Evolutionary conservation across 1,140 invertebrate genomes (phyloP).

Genomic region (Sminthurides bifidus): DNA sequence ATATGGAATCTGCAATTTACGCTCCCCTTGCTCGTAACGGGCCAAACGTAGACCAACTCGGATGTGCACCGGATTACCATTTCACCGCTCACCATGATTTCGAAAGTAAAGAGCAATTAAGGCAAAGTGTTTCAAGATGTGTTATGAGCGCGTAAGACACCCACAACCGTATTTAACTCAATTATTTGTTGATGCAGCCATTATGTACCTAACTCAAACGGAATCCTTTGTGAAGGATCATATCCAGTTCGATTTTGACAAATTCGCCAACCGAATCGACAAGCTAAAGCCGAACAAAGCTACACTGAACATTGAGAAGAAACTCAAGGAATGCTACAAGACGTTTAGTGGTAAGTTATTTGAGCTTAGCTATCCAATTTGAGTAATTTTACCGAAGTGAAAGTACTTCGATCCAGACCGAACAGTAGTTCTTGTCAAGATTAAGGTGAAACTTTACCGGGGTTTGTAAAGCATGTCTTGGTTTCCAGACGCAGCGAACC

Average conservation of each 20-base stretch:
- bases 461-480: too few relatives aligned
- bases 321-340: slow-evolving; percentile 17
- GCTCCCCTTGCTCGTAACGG: slow-evolving; percentile 42
- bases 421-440: too few relatives aligned
- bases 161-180: neutral
- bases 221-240: slow-evolving; percentile 11
- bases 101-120: slow-evolving; percentile 13
- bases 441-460: too few relatives aligned
- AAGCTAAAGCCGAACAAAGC: slow-evolving; percentile 5
- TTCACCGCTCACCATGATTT: slow-evolving; percentile 16
- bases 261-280: slow-evolving; percentile 6
- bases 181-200: slow-evolving; percentile 1
- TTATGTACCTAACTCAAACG: slow-evolving; percentile 6
- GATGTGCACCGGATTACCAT: slow-evolving; percentile 12
- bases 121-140: too few relatives aligned
- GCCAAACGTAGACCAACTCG: neutral
- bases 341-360: slow-evolving; percentile 15
- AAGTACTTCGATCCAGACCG: too few relatives aligned
- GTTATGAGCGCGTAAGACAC: neutral
- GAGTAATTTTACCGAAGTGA: neutral
- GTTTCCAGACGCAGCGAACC: too few relatives aligned
- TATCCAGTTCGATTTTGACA: slow-evolving; percentile 17
- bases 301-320: slow-evolving; percentile 12
- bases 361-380: neutral
- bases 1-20: slow-evolving; percentile 42